Base-by-base conservation (phyloP, 2,888 invertebrate species). In the Rugalucina vietnamica region DNA sequence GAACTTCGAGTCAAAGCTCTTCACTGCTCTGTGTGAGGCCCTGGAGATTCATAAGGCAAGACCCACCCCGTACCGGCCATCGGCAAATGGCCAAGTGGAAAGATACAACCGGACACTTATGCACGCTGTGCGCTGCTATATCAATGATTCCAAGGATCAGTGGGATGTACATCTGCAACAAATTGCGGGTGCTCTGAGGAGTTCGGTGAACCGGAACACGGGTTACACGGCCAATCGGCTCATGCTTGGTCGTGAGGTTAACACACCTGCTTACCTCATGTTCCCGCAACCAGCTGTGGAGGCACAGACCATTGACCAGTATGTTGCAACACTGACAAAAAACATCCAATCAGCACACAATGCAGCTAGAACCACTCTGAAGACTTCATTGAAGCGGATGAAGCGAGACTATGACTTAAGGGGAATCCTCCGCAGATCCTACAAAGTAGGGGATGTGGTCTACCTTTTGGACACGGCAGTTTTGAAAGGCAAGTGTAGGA, bases 81-180 rank as follows among this genome's bases (percentile, higher is more conserved):
- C 50, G 14, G 72, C 78, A 18, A 84, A 84, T 36, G 84, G 84
- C 3, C 81, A 84, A 34, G 81, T 81, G 18, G 84, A 84, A 34
- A 32, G 73, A 0, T 82, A 73, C 32, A 82, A 81, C 37, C 21
- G 69, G 8, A 57, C 54, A 1, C 27, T 80, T 12, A 43, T 75
- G 39, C 36, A 73, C 14, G 57, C 79, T 32, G 73, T 79, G 4
- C n/a, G 79, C 5, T 79, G 73, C 32, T 79, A 21, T 34, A 39
- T 73, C 1, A 36, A 49, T 12, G 32, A 60, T 2, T 24, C 57
- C 21, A 69, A 69, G n/a, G 43, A 50, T 12, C 24, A 80, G 34
- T 80, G 80, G 75, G 75, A 75, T 32, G 32, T 29, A 27, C 18
- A 80, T 24, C 1, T 75, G 12, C 75, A 65, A 27, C 75, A 60